Evolutionary conservation across 2,113 vertebrate genomes (phyloP).

Genomic region (Suricata suricatta): DNA sequence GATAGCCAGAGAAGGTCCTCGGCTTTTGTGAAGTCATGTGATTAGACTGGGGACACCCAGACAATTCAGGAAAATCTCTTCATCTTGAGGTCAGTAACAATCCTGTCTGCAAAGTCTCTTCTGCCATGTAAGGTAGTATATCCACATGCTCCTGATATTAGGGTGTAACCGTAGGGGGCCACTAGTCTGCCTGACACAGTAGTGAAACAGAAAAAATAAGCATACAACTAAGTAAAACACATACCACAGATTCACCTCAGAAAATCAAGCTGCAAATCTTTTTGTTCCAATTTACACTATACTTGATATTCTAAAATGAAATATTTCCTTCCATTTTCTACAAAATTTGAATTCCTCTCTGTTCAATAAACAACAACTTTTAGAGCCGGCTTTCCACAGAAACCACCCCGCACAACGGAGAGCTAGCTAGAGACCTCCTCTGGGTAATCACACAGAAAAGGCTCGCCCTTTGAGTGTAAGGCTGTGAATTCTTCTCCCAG

Average conservation of each 20-base stretch:
- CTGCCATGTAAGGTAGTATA: background rate
- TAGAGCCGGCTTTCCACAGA: background rate
- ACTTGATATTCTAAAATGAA: conserved; percentile 31
- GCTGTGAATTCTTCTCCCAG: background rate
- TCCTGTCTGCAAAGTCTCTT: background rate
- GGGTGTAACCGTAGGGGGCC: background rate
- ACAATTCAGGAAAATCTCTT: background rate
- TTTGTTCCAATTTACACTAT: background rate
- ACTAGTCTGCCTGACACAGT: background rate
- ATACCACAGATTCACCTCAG: background rate
- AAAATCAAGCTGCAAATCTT: background rate
- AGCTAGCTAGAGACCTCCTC: background rate
- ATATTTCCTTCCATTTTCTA: conserved; percentile 17
- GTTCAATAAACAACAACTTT: background rate
- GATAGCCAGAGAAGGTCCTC: background rate
- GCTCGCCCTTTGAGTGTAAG: background rate
- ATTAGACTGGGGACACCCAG: background rate
- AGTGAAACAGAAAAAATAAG: background rate
- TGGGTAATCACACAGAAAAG: background rate
- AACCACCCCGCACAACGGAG: background rate
- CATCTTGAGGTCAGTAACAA: background rate
- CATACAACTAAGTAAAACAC: background rate
- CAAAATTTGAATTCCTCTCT: background rate
- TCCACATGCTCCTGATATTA: background rate
- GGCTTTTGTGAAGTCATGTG: background rate